Conservation (phyloP, 2,888 invertebrate genomes). For the Drosophila prostipennis region DNA sequence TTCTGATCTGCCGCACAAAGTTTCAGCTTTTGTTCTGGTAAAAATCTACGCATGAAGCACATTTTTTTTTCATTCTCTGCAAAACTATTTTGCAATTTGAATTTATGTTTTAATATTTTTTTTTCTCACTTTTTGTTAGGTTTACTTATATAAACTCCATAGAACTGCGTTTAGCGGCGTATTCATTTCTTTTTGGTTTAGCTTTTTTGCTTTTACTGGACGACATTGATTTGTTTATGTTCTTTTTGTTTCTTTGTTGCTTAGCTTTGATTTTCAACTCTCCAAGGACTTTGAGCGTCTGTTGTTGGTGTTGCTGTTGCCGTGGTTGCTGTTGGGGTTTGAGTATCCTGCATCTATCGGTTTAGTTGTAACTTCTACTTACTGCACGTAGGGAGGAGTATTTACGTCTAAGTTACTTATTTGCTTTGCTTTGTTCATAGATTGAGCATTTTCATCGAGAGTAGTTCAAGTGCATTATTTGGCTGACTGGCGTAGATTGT, state of each 20-base stretch:
- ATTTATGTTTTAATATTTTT: conserved; percentile 43
- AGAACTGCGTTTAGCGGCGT: conserved; percentile 56
- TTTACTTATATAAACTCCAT: conserved; percentile 51
- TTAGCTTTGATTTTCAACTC: conserved; percentile 76
- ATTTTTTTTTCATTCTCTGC: conserved; percentile 43
- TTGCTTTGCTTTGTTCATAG: conserved; percentile 55
- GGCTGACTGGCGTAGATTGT: conserved; percentile 70
- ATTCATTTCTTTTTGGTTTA: conserved; percentile 56
- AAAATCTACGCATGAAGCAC: conserved; percentile 79
- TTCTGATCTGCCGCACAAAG: conserved; percentile 76
- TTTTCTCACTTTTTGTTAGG: conserved; percentile 38
- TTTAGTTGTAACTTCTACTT: conserved; percentile 68
- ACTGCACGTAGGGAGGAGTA: conserved; percentile 67
- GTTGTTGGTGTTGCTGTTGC: conserved; percentile 39
- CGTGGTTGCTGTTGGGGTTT: conserved; percentile 41
- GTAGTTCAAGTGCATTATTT: conserved; percentile 74
- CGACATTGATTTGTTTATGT: conserved; percentile 80
- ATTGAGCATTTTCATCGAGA: conserved; percentile 76
- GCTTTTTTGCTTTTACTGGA: conserved; percentile 75
- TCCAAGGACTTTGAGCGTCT: conserved; percentile 66
- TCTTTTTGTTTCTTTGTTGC: conserved; percentile 63
- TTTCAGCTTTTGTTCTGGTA: conserved; percentile 72
- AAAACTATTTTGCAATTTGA: conserved; percentile 72
- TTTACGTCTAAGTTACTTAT: conserved; percentile 64
- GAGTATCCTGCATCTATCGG: conserved; percentile 65